Evolutionary conservation across 2,888 invertebrate genomes (phyloP).

Genomic region (Lepidochrysops patricia): DNA sequence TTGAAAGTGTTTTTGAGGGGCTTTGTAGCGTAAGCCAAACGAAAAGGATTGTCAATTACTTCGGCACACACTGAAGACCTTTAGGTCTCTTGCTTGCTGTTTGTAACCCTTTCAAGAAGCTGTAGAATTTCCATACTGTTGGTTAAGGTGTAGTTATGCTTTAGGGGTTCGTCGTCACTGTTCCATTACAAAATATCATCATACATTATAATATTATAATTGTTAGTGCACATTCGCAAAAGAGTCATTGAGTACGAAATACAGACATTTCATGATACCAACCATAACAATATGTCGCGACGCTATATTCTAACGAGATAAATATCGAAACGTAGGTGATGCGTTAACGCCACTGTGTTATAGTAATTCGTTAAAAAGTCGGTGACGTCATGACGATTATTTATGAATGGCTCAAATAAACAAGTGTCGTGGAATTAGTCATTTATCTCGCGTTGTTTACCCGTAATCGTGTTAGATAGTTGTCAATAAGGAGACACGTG

Average conservation of each 20-base stretch:
- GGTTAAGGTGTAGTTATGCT: no score
- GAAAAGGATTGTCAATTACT: neutral
- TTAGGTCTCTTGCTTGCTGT: neutral
- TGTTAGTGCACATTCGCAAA: no score
- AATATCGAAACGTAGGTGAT: conserved; percentile 5
- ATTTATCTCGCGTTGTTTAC: conserved; percentile 73
- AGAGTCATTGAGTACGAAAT: no score
- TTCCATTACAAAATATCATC: no score
- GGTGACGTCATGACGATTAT: conserved; percentile 59
- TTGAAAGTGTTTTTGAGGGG: neutral
- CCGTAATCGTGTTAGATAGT: conserved; percentile 74
- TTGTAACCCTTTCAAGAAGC: neutral
- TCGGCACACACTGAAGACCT: neutral
- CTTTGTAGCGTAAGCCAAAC: neutral
- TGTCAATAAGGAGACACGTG: conserved; percentile 75
- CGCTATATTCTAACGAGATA: neutral
- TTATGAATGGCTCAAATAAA: conserved; percentile 64
- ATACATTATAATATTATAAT: no score
- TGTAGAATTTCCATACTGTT: no score
- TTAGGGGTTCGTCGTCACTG: no score
- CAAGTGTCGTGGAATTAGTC: conserved; percentile 68
- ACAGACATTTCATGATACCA: neutral
- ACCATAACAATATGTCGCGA: neutral
- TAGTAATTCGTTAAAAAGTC: conserved; percentile 38
- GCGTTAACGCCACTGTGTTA: neutral